phyloP scores from a whole-genome alignment of 92 coral and sea anemone species.

The Palythoa heliodiscus region DNA sequence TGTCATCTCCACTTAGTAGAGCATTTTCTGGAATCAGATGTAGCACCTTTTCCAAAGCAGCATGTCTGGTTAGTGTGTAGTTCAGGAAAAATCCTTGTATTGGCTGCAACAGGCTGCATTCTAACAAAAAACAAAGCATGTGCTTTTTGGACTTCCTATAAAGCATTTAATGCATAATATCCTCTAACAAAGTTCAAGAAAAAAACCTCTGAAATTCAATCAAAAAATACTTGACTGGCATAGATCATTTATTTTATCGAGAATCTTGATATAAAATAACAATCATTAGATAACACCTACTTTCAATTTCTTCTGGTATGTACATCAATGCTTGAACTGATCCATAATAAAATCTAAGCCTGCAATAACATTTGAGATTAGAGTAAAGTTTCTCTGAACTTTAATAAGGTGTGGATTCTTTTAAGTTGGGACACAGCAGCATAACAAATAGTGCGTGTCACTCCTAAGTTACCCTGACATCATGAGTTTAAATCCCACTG shows the following conservation, averaged over 20 bases:
- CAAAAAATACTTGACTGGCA: background rate
- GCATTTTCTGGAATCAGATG: slow-evolving; percentile 97
- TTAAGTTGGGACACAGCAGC: too few species aligned
- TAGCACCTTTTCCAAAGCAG: slow-evolving; percentile 77
- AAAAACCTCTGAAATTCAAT: background rate
- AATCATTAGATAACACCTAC: background rate
- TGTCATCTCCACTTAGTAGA: slow-evolving; percentile 91
- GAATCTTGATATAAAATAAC: background rate
- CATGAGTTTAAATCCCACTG: too few species aligned
- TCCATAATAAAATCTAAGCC: slow-evolving; percentile 43
- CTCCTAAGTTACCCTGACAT: too few species aligned
- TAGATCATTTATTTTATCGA: background rate
- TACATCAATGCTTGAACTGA: slow-evolving; percentile 33
- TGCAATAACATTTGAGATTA: slow-evolving; percentile 9
- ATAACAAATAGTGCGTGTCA: too few species aligned
- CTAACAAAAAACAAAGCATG: slow-evolving; percentile 15
- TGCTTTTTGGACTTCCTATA: too few species aligned
- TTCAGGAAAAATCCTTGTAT: slow-evolving; percentile 74
- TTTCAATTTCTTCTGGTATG: slow-evolving; percentile 36
- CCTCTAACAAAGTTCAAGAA: background rate
- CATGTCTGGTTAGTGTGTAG: slow-evolving; percentile 83
- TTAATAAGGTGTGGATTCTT: too few species aligned
- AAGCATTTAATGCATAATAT: background rate
- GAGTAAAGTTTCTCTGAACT: too few species aligned
- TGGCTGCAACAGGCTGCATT: slow-evolving; percentile 49